These are phyloP conservation scores for Anniella stebbinsi DNA, from an alignment of 2,797 vertebrate genomes.

Conservation along the genomic window DNA sequence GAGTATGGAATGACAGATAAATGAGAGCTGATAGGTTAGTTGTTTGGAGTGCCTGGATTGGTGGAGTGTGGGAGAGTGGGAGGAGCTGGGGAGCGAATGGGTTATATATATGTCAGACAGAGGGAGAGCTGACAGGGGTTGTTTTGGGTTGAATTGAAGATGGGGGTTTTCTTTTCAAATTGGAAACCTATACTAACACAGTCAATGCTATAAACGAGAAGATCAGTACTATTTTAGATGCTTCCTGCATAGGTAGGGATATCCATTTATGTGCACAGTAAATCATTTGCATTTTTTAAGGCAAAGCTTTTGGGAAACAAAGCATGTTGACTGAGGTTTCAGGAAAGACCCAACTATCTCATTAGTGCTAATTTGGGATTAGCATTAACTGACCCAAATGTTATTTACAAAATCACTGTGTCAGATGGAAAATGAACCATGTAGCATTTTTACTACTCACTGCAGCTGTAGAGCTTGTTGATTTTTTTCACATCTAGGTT, in stretches of 20 bases:
- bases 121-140: no score
- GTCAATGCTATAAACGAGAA: neutral
- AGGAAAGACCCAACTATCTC: neutral
- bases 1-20: no score
- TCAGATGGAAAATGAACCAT: slow-evolving; percentile 18
- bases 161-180: neutral
- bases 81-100: no score
- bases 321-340: neutral
- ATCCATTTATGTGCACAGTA: neutral
- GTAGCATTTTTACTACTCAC: slow-evolving; percentile 71
- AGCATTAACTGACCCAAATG: neutral
- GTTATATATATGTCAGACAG: no score
- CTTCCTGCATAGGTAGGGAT: neutral
- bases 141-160: no score
- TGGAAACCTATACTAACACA: neutral
- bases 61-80: no score
- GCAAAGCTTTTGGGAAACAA: neutral
- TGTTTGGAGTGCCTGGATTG: no score
- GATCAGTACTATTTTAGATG: neutral
- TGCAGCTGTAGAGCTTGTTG: slow-evolving; percentile 88
- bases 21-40: no score
- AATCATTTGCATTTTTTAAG: neutral
- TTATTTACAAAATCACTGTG: neutral
- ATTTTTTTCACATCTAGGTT: slow-evolving; percentile 89
- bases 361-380: slow-evolving; percentile 7